Evolutionary conservation across 2,797 vertebrate genomes (phyloP).

Genomic region (Hippoglossus hippoglossus): DNA sequence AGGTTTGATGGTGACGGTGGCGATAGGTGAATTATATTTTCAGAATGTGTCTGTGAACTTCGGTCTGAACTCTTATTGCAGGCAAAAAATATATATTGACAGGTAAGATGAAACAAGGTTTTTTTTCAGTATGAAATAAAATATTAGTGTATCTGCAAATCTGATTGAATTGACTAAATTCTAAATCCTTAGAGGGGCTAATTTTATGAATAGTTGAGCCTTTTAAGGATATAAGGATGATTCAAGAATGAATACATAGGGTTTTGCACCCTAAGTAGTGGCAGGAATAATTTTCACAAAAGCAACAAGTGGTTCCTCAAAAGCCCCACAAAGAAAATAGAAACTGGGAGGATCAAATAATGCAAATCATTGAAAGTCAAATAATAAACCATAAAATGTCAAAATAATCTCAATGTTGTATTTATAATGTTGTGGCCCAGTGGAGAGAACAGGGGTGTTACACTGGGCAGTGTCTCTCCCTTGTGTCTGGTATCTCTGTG

Average conservation of each 20-base stretch:
- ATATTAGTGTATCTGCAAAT: no score
- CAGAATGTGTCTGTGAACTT: slow-evolving; percentile 7
- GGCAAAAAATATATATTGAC: neutral
- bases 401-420: no score
- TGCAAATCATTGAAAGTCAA: no score
- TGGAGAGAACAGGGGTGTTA: neutral
- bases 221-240: neutral
- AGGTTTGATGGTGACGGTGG: slow-evolving; percentile 9
- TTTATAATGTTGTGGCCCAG: neutral
- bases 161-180: no score
- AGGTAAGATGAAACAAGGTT: no score
- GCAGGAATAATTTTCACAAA: neutral
- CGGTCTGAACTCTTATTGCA: neutral
- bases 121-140: no score
- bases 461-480: slow-evolving; percentile 1
- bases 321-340: neutral
- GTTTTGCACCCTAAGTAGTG: no score
- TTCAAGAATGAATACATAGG: no score
- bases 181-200: no score
- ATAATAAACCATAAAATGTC: no score
- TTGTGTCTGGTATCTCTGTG: slow-evolving; percentile 16
- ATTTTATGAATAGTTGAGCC: no score
- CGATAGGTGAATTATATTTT: neutral
- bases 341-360: neutral
- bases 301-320: neutral